These are phyloP conservation scores for Aix galericulata DNA, from an alignment of 2,113 vertebrate genomes.

Conservation along the genomic window DNA sequence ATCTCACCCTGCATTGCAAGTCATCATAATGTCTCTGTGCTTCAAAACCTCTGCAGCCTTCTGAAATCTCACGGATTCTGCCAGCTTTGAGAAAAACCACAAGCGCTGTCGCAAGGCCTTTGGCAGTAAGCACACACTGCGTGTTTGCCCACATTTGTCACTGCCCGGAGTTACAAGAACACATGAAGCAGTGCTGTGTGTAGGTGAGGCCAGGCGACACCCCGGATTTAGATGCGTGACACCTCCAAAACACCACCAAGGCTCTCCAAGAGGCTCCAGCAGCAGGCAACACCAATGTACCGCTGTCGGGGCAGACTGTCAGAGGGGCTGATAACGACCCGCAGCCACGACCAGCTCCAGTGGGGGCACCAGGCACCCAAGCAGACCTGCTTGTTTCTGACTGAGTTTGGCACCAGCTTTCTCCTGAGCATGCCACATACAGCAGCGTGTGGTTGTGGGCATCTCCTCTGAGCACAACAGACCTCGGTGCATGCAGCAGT, in stretches of 20 bases:
- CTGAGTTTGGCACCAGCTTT: not conserved
- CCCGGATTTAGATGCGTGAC: not conserved
- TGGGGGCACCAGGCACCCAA: too few relatives aligned
- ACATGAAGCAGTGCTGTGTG: not conserved
- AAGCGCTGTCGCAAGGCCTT: not conserved
- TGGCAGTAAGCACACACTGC: not conserved
- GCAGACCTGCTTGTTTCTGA: not conserved
- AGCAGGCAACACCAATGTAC: not conserved
- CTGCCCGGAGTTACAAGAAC: not conserved
- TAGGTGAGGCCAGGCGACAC: accelerated
- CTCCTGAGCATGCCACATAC: not conserved
- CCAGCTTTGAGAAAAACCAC: not conserved
- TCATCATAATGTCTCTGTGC: not conserved
- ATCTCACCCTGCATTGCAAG: not conserved
- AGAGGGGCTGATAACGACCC: accelerated
- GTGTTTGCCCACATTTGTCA: not conserved
- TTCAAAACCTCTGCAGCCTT: not conserved
- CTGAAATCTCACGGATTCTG: not conserved
- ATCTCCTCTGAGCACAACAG: not conserved
- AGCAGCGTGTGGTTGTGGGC: not conserved
- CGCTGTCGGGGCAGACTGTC: not conserved
- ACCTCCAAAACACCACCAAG: not conserved
- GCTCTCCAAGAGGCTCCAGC: not conserved
- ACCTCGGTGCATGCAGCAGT: not conserved
- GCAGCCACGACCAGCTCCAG: not conserved